Percentiles rank a stretch among this genome's conserved stretches.
These are phyloP conservation scores for Nylanderia fulva DNA, from an alignment of 1,140 invertebrate genomes.

Conservation along the genomic window DNA sequence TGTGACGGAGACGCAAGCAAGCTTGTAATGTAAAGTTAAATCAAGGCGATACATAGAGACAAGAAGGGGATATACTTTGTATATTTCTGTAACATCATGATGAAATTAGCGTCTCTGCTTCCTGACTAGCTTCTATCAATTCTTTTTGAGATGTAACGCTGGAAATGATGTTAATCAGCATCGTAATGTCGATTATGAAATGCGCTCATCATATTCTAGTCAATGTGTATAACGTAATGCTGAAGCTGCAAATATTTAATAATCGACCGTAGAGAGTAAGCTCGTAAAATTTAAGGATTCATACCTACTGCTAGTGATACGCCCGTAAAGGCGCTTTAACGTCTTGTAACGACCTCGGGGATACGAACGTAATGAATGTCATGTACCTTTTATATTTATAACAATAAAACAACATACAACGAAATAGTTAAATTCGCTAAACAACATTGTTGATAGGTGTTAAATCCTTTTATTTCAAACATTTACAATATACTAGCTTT, in stretches of 20 bases:
- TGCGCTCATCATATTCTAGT: slow-evolving; percentile 55
- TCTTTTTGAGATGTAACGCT: slow-evolving; percentile 37
- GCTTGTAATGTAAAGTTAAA: neutral
- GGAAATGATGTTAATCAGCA: neutral
- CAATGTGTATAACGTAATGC: slow-evolving; percentile 46
- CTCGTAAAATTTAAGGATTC: slow-evolving; percentile 46
- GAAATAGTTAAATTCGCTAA: slow-evolving; percentile 7
- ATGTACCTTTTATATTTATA: slow-evolving; percentile 63
- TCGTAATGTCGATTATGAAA: slow-evolving; percentile 15
- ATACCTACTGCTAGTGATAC: slow-evolving; percentile 48
- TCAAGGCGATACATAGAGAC: neutral
- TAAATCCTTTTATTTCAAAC: neutral
- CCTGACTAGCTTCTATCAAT: slow-evolving; percentile 39
- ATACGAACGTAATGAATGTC: slow-evolving; percentile 61
- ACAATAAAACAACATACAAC: slow-evolving; percentile 48
- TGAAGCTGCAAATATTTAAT: slow-evolving; percentile 41
- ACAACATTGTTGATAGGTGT: slow-evolving; percentile 10
- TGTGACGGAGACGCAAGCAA: neutral
- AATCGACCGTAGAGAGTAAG: slow-evolving; percentile 36
- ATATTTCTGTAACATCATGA: slow-evolving; percentile 33
- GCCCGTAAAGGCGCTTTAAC: slow-evolving; percentile 37
- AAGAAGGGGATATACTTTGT: neutral
- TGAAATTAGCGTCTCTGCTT: slow-evolving; percentile 36
- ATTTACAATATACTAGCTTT: neutral
- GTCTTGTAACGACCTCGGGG: slow-evolving; percentile 60